Conservation (phyloP, 2,797 vertebrate genomes). For the Bradypodion pumilum region DNA sequence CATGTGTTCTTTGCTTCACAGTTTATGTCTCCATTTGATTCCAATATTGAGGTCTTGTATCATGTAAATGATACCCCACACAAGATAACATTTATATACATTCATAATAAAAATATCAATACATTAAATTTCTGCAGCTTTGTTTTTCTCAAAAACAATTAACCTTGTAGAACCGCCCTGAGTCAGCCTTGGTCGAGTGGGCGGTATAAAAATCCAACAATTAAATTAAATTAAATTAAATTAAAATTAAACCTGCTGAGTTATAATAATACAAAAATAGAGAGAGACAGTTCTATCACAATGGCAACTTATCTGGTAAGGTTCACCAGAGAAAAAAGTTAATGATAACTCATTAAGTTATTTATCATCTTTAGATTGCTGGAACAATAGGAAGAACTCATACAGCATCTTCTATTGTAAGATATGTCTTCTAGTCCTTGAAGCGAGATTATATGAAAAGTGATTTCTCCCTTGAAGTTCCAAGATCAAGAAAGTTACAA, state of each 20-base stretch:
- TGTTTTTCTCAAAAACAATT: background rate
- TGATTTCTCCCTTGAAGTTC: slow-evolving; percentile 35
- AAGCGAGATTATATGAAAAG: background rate
- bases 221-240: too few species aligned
- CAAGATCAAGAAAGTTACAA: slow-evolving; percentile 48
- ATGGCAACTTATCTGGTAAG: too few species aligned
- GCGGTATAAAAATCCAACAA: too few species aligned
- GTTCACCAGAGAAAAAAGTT: slow-evolving; percentile 32
- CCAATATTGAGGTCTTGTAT: background rate
- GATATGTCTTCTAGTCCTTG: background rate
- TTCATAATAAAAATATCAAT: background rate
- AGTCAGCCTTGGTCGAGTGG: too few species aligned
- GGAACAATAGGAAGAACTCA: slow-evolving; percentile 2
- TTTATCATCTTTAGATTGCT: slow-evolving; percentile 17
- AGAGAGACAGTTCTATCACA: background rate
- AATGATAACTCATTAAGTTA: slow-evolving; percentile 19
- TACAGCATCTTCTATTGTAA: fast-evolving
- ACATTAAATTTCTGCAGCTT: background rate
- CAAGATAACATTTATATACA: background rate
- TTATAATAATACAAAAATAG: background rate
- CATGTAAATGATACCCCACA: background rate
- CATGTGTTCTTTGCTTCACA: background rate
- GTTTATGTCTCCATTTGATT: background rate
- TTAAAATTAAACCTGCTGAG: too few species aligned
- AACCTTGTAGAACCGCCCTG: slow-evolving; percentile 1